Conservation (phyloP, 1,140 invertebrate species). For the Platyura marginata region DNA sequence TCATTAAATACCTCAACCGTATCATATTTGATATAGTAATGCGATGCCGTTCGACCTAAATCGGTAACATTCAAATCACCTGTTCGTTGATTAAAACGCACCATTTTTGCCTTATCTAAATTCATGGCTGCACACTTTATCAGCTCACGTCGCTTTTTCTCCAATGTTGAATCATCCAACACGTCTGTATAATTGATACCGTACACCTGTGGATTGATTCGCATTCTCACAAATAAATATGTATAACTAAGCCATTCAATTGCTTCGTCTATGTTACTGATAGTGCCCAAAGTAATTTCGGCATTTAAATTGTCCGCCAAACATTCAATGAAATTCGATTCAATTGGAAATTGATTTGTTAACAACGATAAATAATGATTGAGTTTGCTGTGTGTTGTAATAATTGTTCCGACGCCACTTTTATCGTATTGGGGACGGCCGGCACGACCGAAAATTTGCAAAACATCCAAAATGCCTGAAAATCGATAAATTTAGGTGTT, state of each 20-base stretch:
- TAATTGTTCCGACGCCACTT: slow-evolving; percentile 88
- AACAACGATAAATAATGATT: slow-evolving; percentile 85
- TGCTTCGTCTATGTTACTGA: slow-evolving; percentile 88
- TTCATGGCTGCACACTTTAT: slow-evolving; percentile 62
- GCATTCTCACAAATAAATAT: slow-evolving; percentile 89
- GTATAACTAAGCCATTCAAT: slow-evolving; percentile 97
- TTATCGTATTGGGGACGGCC: slow-evolving; percentile 87
- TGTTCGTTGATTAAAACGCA: slow-evolving; percentile 70
- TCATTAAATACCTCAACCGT: slow-evolving; percentile 87
- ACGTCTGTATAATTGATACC: slow-evolving; percentile 56
- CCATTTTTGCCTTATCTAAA: slow-evolving; percentile 87
- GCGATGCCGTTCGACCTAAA: slow-evolving; percentile 86
- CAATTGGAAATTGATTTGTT: slow-evolving; percentile 95
- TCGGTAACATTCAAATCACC: slow-evolving; percentile 73
- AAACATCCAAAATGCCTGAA: slow-evolving; percentile 92
- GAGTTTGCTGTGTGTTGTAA: slow-evolving; percentile 84
- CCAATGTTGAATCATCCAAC: slow-evolving; percentile 57
- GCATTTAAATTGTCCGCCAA: slow-evolving; percentile 96
- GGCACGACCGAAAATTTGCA: slow-evolving; percentile 98
- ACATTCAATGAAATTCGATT: slow-evolving; percentile 86
- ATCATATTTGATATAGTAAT: slow-evolving; percentile 96
- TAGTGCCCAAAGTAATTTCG: slow-evolving; percentile 86
- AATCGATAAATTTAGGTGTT: too few species aligned
- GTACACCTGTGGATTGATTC: slow-evolving; percentile 81
- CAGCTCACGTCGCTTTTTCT: slow-evolving; percentile 49